These are phyloP conservation scores for Pangasius djambal DNA, from an alignment of 2,797 vertebrate genomes.

Conservation along the genomic window DNA sequence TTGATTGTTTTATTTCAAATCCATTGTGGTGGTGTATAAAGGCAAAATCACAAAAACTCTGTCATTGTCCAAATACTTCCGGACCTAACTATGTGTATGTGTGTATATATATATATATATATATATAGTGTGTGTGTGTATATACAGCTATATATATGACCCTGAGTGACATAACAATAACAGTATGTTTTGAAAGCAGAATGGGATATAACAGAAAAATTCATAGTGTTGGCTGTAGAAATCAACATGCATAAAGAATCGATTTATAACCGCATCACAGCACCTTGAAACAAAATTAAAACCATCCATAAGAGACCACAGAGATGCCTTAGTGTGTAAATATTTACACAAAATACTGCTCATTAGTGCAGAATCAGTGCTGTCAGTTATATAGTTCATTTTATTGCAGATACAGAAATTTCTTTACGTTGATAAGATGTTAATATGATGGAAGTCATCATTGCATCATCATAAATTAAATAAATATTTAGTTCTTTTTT, in stretches of 20 bases:
- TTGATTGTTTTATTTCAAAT: no score
- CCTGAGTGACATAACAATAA: background rate
- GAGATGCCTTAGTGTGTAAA: background rate
- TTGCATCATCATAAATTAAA: background rate
- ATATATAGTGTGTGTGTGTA: no score
- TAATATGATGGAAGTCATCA: background rate
- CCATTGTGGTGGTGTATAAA: no score
- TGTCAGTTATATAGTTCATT: background rate
- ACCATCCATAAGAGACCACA: background rate
- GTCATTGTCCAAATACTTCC: no score
- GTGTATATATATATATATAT: no score
- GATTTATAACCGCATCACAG: background rate
- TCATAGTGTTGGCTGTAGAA: background rate
- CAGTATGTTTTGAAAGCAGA: background rate
- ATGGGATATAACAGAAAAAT: background rate
- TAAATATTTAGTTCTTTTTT: background rate
- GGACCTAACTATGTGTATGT: no score
- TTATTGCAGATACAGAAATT: background rate
- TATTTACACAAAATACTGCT: slow-evolving; percentile 2
- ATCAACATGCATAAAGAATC: background rate
- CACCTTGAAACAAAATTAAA: background rate
- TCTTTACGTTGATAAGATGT: background rate
- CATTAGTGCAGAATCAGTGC: background rate
- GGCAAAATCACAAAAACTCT: no score
- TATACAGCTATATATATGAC: no score